Evolutionary conservation across 2,113 vertebrate genomes (phyloP).

Genomic region (Chauna torquata): DNA sequence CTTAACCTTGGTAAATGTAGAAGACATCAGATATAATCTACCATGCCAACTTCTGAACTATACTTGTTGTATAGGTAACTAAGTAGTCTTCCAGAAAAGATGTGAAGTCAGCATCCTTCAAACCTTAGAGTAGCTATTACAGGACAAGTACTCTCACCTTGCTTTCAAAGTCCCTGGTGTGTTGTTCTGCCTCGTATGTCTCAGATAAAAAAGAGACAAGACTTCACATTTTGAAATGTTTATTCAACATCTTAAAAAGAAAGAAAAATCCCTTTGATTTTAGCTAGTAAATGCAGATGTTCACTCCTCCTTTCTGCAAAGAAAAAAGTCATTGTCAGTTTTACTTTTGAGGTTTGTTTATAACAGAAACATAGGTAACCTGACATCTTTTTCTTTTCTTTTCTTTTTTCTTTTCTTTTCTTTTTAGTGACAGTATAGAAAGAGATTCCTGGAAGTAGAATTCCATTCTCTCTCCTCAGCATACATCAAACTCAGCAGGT

Average conservation of each 20-base stretch:
- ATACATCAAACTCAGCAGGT: not conserved
- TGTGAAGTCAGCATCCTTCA: not conserved
- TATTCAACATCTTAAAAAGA: conserved; percentile 1
- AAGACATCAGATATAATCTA: not conserved
- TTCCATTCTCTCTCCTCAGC: not conserved
- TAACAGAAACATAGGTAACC: not conserved
- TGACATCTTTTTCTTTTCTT: not conserved
- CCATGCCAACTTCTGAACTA: not conserved
- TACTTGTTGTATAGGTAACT: not conserved
- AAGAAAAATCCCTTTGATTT: not conserved
- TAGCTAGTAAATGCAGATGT: not conserved
- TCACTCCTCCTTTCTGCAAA: not conserved
- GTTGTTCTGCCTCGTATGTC: not conserved
- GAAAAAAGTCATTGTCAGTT: not conserved
- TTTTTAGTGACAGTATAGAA: not conserved
- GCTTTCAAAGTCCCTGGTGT: not conserved
- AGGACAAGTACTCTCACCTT: not conserved
- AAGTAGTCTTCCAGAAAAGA: not conserved
- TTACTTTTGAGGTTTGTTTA: not conserved
- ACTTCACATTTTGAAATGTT: not conserved
- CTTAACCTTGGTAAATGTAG: not conserved
- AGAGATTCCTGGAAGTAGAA: not conserved
- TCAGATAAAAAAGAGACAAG: not conserved
- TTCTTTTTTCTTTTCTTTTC: not conserved
- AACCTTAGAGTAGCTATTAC: not conserved